Conservation (phyloP, 2,797 vertebrate genomes). For the Falco naumanni region DNA sequence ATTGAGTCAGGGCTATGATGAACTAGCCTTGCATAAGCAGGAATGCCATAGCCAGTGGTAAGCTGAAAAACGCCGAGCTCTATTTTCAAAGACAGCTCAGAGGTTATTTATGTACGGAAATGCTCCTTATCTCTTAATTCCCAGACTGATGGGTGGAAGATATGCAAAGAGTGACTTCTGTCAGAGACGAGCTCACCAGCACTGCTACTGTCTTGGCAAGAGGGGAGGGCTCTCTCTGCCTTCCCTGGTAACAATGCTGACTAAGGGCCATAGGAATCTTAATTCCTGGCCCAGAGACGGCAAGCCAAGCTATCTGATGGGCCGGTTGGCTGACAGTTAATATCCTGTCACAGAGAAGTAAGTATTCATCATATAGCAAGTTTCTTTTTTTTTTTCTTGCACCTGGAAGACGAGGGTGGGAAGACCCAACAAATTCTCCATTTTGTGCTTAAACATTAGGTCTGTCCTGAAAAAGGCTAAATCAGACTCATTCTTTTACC, state of each 20-base stretch:
- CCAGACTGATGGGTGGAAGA: slow-evolving; percentile 71
- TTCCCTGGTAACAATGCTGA: slow-evolving; percentile 64
- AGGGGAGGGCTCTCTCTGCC: slow-evolving; percentile 31
- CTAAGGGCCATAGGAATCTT: slow-evolving; percentile 68
- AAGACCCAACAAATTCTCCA: background rate
- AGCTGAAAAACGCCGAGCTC: slow-evolving; percentile 49
- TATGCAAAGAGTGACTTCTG: slow-evolving; percentile 72
- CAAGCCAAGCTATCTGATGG: slow-evolving; percentile 68
- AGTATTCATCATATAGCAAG: slow-evolving; percentile 49
- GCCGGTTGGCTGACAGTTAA: slow-evolving; percentile 60
- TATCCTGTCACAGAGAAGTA: slow-evolving; percentile 39
- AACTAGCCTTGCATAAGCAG: slow-evolving; percentile 64
- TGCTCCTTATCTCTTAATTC: slow-evolving; percentile 70
- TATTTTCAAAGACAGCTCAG: slow-evolving; percentile 71
- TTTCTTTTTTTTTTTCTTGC: background rate
- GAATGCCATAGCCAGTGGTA: slow-evolving; percentile 37
- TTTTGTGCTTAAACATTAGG: background rate
- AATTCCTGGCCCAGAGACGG: slow-evolving; percentile 54
- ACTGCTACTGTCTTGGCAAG: slow-evolving; percentile 51
- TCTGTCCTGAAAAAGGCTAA: background rate
- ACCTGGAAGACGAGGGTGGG: background rate
- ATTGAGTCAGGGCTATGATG: slow-evolving; percentile 60
- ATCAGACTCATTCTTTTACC: background rate
- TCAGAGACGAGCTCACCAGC: slow-evolving; percentile 57
- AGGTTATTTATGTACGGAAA: slow-evolving; percentile 73